Base-by-base conservation (phyloP, 2,113 vertebrate genomes). In the Spea bombifrons region DNA sequence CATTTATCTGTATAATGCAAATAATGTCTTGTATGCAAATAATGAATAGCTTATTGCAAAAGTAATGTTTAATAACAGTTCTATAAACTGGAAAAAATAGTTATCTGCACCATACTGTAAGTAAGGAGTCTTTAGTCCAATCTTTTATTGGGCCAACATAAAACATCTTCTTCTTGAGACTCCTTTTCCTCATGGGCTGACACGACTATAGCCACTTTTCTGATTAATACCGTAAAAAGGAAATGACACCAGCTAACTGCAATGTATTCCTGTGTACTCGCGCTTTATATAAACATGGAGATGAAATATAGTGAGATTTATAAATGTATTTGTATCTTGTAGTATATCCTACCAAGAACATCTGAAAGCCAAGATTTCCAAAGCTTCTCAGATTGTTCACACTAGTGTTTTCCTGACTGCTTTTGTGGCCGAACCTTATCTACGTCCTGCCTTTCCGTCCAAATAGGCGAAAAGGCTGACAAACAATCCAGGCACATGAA, bases 261-360 rank as follows among this genome's bases (percentile, higher is more conserved):
- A 59, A 59, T 13, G 55, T 59, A 13, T 59, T 59, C 6, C 50
- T 13, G 55, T 59, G 10, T 59, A 59, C 15, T 59, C 15, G 4
- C 53, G 17, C 0, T 15, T 47, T 76, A 68, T 59, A 55, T 68
- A 76, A 76, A 76, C 75, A 57, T 68, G 17, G 17, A 59, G 75
- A 52, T 50, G 47, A 46, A 68, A 59, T 16, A 67, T 47, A 46
- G 65, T 17, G n/a, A 47, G 17, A 47, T 47, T 6, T 55, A 43
- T 68, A 17, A 16, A 12, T 9, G 49, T 59, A 59, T 59, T 30
- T 59, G 55, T 59, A 13, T 59, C 8, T 13, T 59, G 8, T 59
- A 4, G 5, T 13, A 59, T 8, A 9, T 8, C 8, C 48, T 52
- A 15, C 43, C n/a, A 75, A 75, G 50, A 43, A 49, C 48, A 53